Base-by-base conservation (phyloP, 2,888 invertebrate species). In the Dichetophora obliterata region DNA sequence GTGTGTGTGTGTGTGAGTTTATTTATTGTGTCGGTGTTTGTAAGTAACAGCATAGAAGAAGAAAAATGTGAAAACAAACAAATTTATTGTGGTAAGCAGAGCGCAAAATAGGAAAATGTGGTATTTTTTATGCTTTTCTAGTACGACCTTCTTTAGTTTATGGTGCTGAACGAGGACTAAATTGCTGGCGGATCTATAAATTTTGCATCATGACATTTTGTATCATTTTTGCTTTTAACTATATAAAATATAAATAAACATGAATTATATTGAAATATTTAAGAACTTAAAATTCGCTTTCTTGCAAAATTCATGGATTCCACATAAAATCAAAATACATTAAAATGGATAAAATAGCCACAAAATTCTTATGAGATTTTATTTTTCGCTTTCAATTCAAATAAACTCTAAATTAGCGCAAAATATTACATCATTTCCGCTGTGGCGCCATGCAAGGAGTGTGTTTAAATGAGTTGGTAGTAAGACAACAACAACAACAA, bases 71-170 rank as follows among this genome's bases (percentile, higher is more conserved):
- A 65, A 65, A 65, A 31, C 24, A 65, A 65, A 65, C 34, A 34
- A 66, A 66, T 24, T 24, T 16, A n/a, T 22, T 71, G 71, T 22
- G 70, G 27, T 52, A 34, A 24, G 50, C 52, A 70, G 22, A 34
- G 19, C 66, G 37, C 22, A 66, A 66, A 52, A 52, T 43, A 19
- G 65, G 2, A 65, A 31, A 65, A 43, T 63, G 27, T 31, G 27
- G 16, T 11, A 61, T 61, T 34, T 22, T 16, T 37, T 22, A 19
- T 63, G 27, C 65, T 43, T 5, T 27, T 27, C 8, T 27, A 16
- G 1, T 27, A 16, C 5, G 11, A 3, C 43, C 27, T 24, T 59
- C 27, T 59, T 59, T 59, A 59, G 27, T 59, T 59, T 59, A 59
- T 59, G 43, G 1, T 6, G 11, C 3, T n/a, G 37, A 66, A 66